Conservation (phyloP, 2,888 invertebrate genomes). For the Salticus scenicus region DNA sequence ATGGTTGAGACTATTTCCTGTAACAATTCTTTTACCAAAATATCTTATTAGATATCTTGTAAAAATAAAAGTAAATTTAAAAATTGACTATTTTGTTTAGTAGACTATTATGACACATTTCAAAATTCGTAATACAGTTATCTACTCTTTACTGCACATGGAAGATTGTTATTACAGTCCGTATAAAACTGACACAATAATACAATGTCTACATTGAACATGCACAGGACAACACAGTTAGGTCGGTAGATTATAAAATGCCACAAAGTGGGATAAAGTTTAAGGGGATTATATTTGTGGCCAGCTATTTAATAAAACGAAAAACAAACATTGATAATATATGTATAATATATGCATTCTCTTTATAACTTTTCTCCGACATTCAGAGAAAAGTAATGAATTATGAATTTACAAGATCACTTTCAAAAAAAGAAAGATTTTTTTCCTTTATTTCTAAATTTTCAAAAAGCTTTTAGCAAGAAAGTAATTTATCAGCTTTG, state of each 20-base stretch:
- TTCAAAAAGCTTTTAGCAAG: conserved; percentile 1
- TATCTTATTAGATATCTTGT: conserved; percentile 5
- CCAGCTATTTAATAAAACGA: conserved; percentile 41
- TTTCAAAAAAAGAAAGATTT: not conserved
- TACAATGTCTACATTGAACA: conserved; percentile 69
- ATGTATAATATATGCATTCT: conserved; percentile 4
- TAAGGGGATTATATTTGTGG: conserved; percentile 42
- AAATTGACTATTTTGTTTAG: conserved; percentile 7
- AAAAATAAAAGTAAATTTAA: not conserved
- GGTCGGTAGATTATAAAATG: conserved; percentile 68
- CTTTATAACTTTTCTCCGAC: not conserved
- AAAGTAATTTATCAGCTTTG: not conserved
- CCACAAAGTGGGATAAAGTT: conserved; percentile 52
- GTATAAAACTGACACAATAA: conserved; percentile 69
- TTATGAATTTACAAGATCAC: not conserved
- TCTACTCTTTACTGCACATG: conserved; percentile 65
- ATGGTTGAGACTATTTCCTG: not conserved
- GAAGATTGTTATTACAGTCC: conserved; percentile 67
- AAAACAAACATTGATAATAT: conserved; percentile 27
- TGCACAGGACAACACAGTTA: conserved; percentile 69
- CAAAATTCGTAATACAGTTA: conserved; percentile 26
- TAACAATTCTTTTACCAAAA: not conserved
- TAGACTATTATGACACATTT: conserved; percentile 8
- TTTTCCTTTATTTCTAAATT: conserved; percentile 2
- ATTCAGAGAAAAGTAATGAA: conserved; percentile 42